Base-by-base conservation (phyloP, 2,888 invertebrate genomes). In the Drosophila lutescens region DNA sequence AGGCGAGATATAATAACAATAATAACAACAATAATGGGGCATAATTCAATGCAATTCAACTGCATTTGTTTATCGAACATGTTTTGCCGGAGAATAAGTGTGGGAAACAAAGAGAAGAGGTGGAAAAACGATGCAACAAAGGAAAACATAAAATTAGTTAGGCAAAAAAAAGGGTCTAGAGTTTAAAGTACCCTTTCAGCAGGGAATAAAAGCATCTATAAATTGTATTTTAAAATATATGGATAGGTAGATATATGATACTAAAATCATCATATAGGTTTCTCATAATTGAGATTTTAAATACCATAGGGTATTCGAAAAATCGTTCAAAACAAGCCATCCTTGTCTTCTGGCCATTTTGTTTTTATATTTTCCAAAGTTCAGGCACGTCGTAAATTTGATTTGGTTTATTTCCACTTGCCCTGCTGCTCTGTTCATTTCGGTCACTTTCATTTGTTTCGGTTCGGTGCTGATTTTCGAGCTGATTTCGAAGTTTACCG, bases 331-430 rank as follows among this genome's bases (percentile, higher is more conserved):
- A 4, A 4, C 32, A 1, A 40, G 8, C 32, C 34, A 34, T 38
- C 20, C n/a, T n/a, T n/a, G n/a, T n/a, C 15, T n/a, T 20, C 58
- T 32, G 38, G 26, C 56, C 17, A 43, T 26, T 5, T 34, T 9
- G n/a, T 34, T 61, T 49, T 32, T 8, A 10, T 7, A 12, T 20
- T 63, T 47, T 40, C 40, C 49, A 49, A 47, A 50, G 49, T 49
- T 49, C 32, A 49, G 80, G 88, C 85, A 88, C 88, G 89, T 85
- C 82, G 88, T 88, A 86, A 88, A 86, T 88, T 86, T 84, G 85
- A 86, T 88, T 88, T 84, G 85, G 82, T 86, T 88, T 85, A 80
- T 88, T 88, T 86, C 81, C 85, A 81, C 76, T 82, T 78, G 80
- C 43, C 69, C 61, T 72, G 78, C 78, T 63, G 78, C 78, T 63